Evolutionary conservation across 2,888 invertebrate species (phyloP), one percentile per base, ranked within the genome.

Genomic region (Rhamphomyia laevipes): DNA sequence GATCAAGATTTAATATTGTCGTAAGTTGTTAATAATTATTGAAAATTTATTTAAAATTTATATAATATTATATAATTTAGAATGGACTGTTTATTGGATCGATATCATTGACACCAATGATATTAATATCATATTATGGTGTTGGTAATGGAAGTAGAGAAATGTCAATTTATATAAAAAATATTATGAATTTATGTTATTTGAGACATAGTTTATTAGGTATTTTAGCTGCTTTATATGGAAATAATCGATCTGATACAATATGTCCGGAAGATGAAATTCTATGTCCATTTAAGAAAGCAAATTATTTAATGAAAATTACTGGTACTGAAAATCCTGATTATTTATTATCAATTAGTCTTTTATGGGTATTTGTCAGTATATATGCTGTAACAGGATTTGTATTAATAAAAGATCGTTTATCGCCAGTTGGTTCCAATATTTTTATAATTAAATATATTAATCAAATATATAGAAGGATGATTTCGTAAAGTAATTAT

Each of bases 1-100:
- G 84, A 0, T 84, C 86, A 1, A 77, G 80, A 50, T 71, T 89
- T 21, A 86, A 76, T 65, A 77, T 87, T 56, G 82, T 86, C 63
- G 89, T 88, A 71, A 74, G 84, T 78, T 60, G 11, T 27, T n/a
- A n/a, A n/a, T n/a, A n/a, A 6, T 13, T 40, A 21, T 21, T 21
- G 6, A 21, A 21, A 21, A 21, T 21, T 21, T 3, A 21, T 21
- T 21, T 21, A 21, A 21, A n/a, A n/a, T n/a, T n/a, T n/a, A n/a
- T n/a, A n/a, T n/a, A n/a, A n/a, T n/a, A n/a, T n/a, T n/a, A n/a
- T n/a, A n/a, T n/a, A n/a, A n/a, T n/a, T n/a, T 70, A 89, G 89
- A 89, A 89, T 62, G 82, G 84, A 27, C 86, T 92, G 69, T 95
- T 94, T 67, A 73, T 92, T 58, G 95, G 93, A 0, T 93, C 95